These are phyloP conservation scores for Albula glossodonta DNA, from an alignment of 2,113 vertebrate species.

Conservation along the genomic window DNA sequence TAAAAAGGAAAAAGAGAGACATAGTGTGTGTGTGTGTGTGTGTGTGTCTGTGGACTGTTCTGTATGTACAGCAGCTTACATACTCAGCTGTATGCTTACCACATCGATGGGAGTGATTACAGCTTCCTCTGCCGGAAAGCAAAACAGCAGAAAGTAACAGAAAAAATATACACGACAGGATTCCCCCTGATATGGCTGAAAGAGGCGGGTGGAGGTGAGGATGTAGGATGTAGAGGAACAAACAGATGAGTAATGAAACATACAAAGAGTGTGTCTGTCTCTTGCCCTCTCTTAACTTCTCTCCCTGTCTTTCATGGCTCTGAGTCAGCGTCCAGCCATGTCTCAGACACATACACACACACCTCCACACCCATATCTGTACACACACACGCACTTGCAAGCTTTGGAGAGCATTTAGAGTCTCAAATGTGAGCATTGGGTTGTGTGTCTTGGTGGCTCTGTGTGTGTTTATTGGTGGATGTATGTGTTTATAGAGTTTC, in stretches of 20 bases:
- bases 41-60: constrained; percentile 20
- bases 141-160: constrained; percentile 7
- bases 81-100: too few species aligned
- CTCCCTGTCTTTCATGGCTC: background rate
- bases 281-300: background rate
- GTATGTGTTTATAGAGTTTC: too few species aligned
- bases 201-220: background rate
- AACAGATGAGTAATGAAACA: too few species aligned
- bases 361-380: too few species aligned
- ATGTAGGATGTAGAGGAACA: background rate
- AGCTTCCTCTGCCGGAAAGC: background rate
- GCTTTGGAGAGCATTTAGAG: too few species aligned
- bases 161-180: constrained; percentile 9
- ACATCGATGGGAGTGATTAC: constrained; percentile 4
- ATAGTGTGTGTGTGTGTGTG: background rate
- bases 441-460: too few species aligned
- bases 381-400: too few species aligned
- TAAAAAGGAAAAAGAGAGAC: background rate
- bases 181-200: background rate
- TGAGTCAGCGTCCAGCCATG: background rate
- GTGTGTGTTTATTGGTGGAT: too few species aligned
- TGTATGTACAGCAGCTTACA: background rate
- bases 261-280: too few species aligned
- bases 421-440: too few species aligned
- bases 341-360: too few species aligned